Base-by-base conservation (phyloP, 2,113 vertebrate species). In the Rostratula benghalensis region DNA sequence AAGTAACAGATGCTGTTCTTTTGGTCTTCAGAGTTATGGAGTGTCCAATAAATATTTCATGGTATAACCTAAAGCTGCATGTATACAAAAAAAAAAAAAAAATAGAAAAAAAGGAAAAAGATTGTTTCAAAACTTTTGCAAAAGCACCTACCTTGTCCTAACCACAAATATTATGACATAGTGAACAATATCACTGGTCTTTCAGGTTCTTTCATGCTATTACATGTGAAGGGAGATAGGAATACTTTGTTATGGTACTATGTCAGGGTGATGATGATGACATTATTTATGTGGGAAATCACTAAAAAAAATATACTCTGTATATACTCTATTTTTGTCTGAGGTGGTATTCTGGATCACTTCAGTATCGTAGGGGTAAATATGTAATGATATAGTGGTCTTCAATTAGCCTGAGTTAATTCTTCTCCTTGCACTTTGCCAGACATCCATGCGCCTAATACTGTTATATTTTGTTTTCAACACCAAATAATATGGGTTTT, bases 121-220 rank as follows among this genome's bases (percentile, higher is more conserved):
- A 46, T 6, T 39, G 3, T 9, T 39, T 76, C 4, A 50, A 77
- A 90, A 16, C 10, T 46, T 74, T 35, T 77, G 10, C 15, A 59
- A 65, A 87, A 87, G 0, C 2, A 35, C 6, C 3, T 48, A 23
- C 3, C 2, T 3, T 33, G 13, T 45, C 63, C 31, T 59, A 46
- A 71, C 1, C 10, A 50, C 7, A 57, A 57, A n/a, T 73, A 57
- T 33, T 65, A 11, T 1, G 1, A 43, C 27, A 4, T 17, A 73
- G 15, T 41, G 28, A 7, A 11, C 16, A 56, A 13, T 6, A 6
- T 15, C 43, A 51, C 8, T 0, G 1, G 30, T 61, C 6, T 31
- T 3, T 31, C 31, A 67, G 10, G 7, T 46, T 64, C 30, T 67
- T 87, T 57, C 3, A 20, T 53, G 23, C 2, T 48, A 16, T 50